phyloP scores from a whole-genome alignment of 2,113 vertebrate species.

The Sardina pilchardus region DNA sequence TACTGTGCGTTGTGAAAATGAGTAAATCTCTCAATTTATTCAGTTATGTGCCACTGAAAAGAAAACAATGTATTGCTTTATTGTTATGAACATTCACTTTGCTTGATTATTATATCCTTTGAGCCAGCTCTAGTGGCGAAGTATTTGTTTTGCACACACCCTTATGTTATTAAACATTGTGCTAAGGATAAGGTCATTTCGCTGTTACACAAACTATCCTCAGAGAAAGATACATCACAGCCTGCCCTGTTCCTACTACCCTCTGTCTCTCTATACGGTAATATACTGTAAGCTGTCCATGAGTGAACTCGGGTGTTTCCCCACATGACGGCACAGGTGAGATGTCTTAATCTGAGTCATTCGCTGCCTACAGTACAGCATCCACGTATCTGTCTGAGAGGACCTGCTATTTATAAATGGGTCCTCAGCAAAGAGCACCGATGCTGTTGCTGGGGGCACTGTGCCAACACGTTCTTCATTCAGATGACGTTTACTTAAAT shows the following conservation, averaged over 20 bases:
- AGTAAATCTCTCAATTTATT: too few relatives aligned
- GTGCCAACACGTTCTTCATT: background rate
- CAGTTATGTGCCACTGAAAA: too few relatives aligned
- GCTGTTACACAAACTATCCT: background rate
- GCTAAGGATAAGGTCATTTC: background rate
- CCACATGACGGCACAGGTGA: conserved; percentile 1
- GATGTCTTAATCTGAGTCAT: background rate
- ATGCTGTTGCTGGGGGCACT: background rate
- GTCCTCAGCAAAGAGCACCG: background rate
- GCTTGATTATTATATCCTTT: background rate
- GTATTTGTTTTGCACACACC: background rate
- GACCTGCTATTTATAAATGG: conserved; percentile 13
- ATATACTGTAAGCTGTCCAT: background rate
- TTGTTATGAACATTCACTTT: too few relatives aligned
- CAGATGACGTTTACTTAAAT: background rate
- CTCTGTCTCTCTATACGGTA: background rate
- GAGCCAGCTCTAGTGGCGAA: background rate
- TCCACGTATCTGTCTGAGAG: background rate
- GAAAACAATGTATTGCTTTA: too few relatives aligned
- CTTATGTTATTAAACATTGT: background rate
- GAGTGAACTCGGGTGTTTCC: background rate
- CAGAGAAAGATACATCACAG: background rate
- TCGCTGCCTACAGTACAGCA: background rate
- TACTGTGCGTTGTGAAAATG: too few relatives aligned
- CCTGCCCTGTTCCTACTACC: too few relatives aligned